phyloP scores from a whole-genome alignment of 30 jellyfish, hydroid and myxozoan species.

The Aurelia aurita complex sp. Pacific region DNA sequence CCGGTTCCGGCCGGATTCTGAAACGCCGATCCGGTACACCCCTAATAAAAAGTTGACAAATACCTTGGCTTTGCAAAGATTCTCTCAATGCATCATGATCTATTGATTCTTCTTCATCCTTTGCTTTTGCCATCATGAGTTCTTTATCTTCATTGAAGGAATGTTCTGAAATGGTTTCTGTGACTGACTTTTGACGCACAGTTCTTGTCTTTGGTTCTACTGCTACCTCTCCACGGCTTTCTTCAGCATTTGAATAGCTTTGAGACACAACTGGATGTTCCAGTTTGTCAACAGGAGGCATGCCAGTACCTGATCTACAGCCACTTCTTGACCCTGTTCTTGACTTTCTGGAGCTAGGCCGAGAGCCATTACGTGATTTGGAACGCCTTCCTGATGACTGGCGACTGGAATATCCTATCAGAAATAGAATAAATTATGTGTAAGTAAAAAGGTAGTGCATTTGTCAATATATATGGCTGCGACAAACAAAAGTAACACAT shows the following conservation, averaged over 20 bases:
- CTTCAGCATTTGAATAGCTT: background rate
- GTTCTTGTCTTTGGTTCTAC: conserved; percentile 41
- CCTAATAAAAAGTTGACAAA: background rate
- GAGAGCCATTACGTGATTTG: conserved; percentile 69
- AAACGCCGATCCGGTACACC: no score
- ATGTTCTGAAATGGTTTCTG: conserved; percentile 13
- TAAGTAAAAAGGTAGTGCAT: no score
- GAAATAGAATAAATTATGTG: no score
- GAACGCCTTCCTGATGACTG: conserved; percentile 74
- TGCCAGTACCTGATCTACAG: conserved; percentile 19
- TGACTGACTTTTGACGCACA: conserved; percentile 21
- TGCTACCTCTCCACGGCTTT: background rate
- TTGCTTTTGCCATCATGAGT: conserved; percentile 6
- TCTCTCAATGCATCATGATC: conserved; percentile 13
- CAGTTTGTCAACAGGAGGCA: conserved; percentile 67
- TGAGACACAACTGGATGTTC: conserved; percentile 23
- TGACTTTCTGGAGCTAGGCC: conserved; percentile 74
- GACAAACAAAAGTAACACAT: no score
- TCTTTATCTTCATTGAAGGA: background rate
- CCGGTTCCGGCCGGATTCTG: no score
- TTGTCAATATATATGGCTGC: no score
- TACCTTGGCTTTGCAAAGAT: conserved; percentile 47
- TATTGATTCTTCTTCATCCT: conserved; percentile 4
- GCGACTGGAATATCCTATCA: conserved; percentile 71
- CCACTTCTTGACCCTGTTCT: conserved; percentile 51